Conservation (phyloP, 2,113 vertebrate genomes). For the Petroica traversi region DNA sequence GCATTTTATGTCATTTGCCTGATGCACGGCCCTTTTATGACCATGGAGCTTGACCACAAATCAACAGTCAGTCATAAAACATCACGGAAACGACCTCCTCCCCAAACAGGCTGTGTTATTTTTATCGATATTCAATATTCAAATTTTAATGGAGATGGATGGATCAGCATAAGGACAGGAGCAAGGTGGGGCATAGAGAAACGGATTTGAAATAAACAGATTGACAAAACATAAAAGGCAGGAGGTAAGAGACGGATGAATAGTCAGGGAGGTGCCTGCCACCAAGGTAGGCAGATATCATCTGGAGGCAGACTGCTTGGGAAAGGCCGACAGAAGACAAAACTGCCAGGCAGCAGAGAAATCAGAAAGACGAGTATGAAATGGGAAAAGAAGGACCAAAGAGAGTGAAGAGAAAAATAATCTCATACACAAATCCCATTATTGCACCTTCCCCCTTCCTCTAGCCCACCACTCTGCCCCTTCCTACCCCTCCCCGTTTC, state of each 20-base stretch:
- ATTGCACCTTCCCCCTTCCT: neutral
- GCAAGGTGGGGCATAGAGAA: neutral
- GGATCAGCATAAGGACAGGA: neutral
- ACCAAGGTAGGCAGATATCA: constrained; percentile 30
- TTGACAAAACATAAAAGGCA: neutral
- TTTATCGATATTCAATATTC: constrained; percentile 46
- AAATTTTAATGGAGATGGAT: constrained; percentile 48
- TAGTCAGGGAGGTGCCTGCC: constrained; percentile 22
- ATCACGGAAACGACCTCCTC: neutral
- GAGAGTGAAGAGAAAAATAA: neutral
- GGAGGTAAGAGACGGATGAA: neutral
- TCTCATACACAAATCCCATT: neutral
- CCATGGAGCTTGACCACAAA: constrained; percentile 17
- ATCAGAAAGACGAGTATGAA: neutral
- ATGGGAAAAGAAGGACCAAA: neutral
- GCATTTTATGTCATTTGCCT: neutral
- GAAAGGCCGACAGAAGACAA: neutral
- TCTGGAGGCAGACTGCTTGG: neutral
- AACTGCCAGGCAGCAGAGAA: neutral
- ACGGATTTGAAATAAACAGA: neutral
- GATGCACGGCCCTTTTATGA: constrained; percentile 13
- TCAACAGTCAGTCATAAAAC: constrained; percentile 20
- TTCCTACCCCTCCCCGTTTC: neutral
- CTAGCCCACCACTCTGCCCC: neutral
- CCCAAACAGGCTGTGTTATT: constrained; percentile 8